Evolutionary conservation across 2,888 invertebrate species (phyloP).

Genomic region (Petrolisthes cinctipes): DNA sequence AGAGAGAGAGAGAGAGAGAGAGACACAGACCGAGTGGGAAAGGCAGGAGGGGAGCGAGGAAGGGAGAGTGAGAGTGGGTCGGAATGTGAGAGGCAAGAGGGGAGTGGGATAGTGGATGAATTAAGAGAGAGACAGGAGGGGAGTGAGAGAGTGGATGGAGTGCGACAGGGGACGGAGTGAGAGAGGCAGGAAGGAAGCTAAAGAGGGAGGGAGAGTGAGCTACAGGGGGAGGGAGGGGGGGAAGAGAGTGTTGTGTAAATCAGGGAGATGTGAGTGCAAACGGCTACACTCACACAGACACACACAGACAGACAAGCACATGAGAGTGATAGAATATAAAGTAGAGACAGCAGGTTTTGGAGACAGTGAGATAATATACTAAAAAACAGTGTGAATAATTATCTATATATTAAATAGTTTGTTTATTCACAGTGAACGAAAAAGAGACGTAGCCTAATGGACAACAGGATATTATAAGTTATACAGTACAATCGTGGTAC

Average conservation of each 20-base stretch:
- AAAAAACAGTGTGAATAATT: too few relatives aligned
- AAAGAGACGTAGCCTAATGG: too few relatives aligned
- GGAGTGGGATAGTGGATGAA: background rate
- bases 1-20: constrained; percentile 1
- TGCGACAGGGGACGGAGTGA: background rate
- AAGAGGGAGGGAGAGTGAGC: background rate
- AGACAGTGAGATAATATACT: background rate
- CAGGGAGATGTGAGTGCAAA: background rate
- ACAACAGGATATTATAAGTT: too few relatives aligned
- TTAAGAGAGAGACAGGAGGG: background rate
- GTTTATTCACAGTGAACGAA: too few relatives aligned
- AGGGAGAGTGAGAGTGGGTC: background rate
- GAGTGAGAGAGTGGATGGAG: background rate
- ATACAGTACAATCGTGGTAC: too few relatives aligned
- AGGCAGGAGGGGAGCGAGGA: background rate
- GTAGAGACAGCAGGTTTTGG: background rate
- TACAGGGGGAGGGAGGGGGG: background rate
- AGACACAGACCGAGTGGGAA: background rate
- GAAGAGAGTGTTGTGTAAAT: background rate
- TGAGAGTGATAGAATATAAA: background rate
- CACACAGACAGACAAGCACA: background rate
- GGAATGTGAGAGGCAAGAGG: background rate
- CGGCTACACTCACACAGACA: background rate
- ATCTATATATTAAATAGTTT: too few relatives aligned
- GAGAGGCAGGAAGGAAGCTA: background rate